phyloP scores from a whole-genome alignment of 2,888 invertebrate genomes.

The Chrysomela aeneicollis region DNA sequence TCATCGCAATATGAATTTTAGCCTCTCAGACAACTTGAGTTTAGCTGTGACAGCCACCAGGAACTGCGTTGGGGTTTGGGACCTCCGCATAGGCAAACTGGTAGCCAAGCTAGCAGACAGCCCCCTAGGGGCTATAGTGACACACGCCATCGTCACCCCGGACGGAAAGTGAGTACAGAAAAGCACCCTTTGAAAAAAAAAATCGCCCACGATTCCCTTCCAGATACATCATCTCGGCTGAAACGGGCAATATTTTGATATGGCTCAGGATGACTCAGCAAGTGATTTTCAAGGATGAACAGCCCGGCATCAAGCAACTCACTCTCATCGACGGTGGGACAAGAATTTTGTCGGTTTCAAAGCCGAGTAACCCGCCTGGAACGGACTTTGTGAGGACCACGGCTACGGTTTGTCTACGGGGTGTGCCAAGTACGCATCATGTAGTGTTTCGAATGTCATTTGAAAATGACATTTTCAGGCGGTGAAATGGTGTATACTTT shows the following conservation, averaged over 20 bases:
- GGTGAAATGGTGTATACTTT: constrained; percentile 82
- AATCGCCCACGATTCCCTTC: not conserved
- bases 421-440: constrained; percentile 71
- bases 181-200: too few species aligned
- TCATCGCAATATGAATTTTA: too few species aligned
- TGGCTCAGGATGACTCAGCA: constrained; percentile 84
- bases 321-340: constrained; percentile 77
- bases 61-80: constrained; percentile 95
- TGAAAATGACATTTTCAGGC: too few species aligned
- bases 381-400: constrained; percentile 71
- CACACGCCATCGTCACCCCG: constrained; percentile 88
- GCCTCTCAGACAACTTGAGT: constrained; percentile 79
- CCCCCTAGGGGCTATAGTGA: constrained; percentile 92
- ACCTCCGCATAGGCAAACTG: constrained; percentile 84
- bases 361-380: constrained; percentile 69
- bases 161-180: constrained; percentile 70
- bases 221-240: constrained; percentile 85
- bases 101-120: constrained; percentile 88
- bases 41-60: constrained; percentile 93
- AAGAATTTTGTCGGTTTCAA: constrained; percentile 79
- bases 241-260: constrained; percentile 88
- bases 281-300: constrained; percentile 84
- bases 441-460: too few species aligned
- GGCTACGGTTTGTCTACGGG: constrained; percentile 74
- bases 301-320: constrained; percentile 80